Evolutionary conservation across 2,888 invertebrate species (phyloP), one percentile per base, ranked within the genome.

Genomic region (Drosophila ustulata): DNA sequence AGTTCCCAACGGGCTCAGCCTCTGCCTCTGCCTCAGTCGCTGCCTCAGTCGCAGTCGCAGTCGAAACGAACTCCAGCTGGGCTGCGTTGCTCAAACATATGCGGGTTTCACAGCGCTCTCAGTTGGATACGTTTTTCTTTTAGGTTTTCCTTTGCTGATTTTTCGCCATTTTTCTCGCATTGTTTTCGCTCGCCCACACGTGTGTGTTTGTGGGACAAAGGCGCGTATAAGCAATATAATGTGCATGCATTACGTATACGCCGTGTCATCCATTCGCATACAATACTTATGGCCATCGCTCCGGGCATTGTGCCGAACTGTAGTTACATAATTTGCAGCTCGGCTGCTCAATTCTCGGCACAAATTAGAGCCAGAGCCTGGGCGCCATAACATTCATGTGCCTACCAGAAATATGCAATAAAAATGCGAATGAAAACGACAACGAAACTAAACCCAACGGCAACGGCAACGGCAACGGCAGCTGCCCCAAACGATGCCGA

Each of bases 251-350:
- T 78, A 78, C 28, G 49, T 55, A 67, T 34, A 62, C 50, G 28
- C 51, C 43, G 8, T 45, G 28, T 37, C 28, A 28, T 28, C 28
- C 28, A 28, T 28, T 26, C 26, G n/a, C n/a, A 28, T 8, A 43
- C n/a, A 61, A 41, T 39, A 26, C 30, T 13, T 51, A 41, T n/a
- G 25, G 3, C 11, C 45, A 26, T 73, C 55, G 72, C 71, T 73
- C 67, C 75, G 80, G 80, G 55, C 57, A 75, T 85, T 83, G 80
- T 85, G 78, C 58, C 78, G 66, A 78, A 82, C 80, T 80, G 71
- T 78, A 78, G 86, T 82, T 86, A 82, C 78, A 82, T 82, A 82
- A 83, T 85, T 83, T 85, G 82, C 84, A 76, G 83, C 82, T 80
- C 69, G 55, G 61, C 61, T 80, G 70, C 57, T 51, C 55, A 30